Conservation (phyloP, 2,888 invertebrate genomes). For the Lasius fuliginosus region DNA sequence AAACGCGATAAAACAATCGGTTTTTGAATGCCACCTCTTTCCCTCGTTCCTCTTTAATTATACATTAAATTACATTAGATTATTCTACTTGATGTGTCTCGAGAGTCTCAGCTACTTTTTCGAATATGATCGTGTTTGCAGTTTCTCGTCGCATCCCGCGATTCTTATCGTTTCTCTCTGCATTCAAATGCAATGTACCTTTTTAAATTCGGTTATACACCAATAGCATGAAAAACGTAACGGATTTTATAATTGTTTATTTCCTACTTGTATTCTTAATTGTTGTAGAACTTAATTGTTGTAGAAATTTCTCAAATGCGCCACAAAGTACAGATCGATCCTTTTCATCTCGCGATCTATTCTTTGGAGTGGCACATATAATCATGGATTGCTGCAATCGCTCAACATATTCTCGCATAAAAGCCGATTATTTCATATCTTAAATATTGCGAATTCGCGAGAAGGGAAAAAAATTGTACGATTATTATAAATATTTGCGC, state of each 20-base stretch:
- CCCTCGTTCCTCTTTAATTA: constrained; percentile 27
- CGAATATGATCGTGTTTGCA: background rate
- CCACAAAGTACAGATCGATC: background rate
- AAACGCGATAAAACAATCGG: constrained; percentile 14
- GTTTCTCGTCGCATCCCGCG: background rate
- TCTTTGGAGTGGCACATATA: background rate
- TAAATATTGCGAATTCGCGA: background rate
- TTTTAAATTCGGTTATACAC: background rate
- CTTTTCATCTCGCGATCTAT: background rate
- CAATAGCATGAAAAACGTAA: background rate
- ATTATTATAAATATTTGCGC: background rate
- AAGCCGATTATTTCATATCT: background rate
- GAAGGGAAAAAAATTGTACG: background rate
- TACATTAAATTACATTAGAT: constrained; percentile 15
- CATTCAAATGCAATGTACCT: constrained; percentile 3
- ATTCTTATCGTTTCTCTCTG: background rate
- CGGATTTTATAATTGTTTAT: background rate
- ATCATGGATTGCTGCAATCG: no score
- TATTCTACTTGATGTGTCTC: background rate
- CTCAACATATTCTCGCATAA: no score
- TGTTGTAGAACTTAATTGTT: no score
- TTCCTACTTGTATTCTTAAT: no score
- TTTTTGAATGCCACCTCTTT: constrained; percentile 29
- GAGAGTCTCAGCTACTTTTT: background rate
- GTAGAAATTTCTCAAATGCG: background rate